Evolutionary conservation across 2,797 vertebrate genomes (phyloP).

Genomic region (Borostomias antarcticus): DNA sequence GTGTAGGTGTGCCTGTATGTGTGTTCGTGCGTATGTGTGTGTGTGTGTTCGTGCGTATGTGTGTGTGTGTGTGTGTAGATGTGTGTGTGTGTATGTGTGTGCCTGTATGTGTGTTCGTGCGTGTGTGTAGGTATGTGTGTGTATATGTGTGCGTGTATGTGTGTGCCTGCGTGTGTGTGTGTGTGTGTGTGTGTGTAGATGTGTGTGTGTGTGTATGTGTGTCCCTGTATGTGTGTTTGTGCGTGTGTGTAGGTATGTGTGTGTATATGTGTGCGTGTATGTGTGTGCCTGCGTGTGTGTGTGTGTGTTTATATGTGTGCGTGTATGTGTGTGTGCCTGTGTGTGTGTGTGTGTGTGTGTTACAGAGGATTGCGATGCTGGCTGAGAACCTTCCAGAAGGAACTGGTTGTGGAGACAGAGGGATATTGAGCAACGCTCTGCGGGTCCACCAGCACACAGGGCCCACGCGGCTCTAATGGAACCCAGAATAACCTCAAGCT

Average conservation of each 20-base stretch:
- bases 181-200: background rate
- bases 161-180: background rate
- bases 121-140: background rate
- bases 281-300: background rate
- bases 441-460: background rate
- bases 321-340: background rate
- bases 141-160: background rate
- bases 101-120: background rate
- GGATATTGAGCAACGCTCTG: background rate
- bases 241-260: background rate
- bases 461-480: slow-evolving; percentile 14
- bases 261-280: background rate
- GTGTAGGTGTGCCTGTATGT: too few species aligned
- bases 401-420: background rate
- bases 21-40: background rate
- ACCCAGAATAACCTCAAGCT: slow-evolving; percentile 9
- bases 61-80: background rate
- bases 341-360: background rate
- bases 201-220: background rate
- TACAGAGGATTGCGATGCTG: slow-evolving; percentile 2
- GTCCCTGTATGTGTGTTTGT: background rate
- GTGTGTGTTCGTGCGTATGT: background rate
- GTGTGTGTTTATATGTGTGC: background rate
- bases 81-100: background rate
- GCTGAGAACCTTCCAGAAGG: background rate